A percentile compares a stretch with the other conserved stretches of the same genome.
These are phyloP conservation scores for Lasius platythorax DNA, from an alignment of 2,888 invertebrate genomes.

Conservation along the genomic window DNA sequence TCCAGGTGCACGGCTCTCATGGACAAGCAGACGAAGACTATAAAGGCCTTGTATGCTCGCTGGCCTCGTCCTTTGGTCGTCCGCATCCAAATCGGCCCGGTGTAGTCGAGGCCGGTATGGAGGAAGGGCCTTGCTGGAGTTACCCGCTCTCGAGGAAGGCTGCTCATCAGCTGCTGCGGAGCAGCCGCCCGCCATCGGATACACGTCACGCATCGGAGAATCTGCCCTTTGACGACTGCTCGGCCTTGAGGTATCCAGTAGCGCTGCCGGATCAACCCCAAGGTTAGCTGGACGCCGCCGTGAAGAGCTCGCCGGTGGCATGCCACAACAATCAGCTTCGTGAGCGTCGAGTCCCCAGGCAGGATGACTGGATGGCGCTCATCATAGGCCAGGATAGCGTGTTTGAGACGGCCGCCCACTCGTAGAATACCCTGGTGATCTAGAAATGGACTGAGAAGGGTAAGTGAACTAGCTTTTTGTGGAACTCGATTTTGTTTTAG, in stretches of 20 bases:
- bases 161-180: not conserved
- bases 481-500: too few relatives aligned
- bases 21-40: not conserved
- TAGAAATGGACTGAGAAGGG: not conserved
- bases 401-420: not conserved
- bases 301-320: not conserved
- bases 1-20: not conserved
- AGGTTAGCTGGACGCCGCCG: not conserved
- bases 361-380: not conserved
- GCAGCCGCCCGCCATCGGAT: not conserved
- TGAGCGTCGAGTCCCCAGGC: rapidly evolving
- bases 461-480: too few relatives aligned
- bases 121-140: not conserved
- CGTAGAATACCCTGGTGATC: not conserved
- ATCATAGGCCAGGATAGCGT: not conserved
- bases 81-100: not conserved
- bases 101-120: not conserved
- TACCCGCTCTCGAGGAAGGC: not conserved
- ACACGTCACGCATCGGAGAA: not conserved
- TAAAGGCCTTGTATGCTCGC: not conserved
- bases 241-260: not conserved
- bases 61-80: not conserved
- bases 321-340: not conserved
- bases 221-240: not conserved
- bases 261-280: not conserved